phyloP scores from a whole-genome alignment of 2,113 vertebrate genomes.

The Setophaga petechia region DNA sequence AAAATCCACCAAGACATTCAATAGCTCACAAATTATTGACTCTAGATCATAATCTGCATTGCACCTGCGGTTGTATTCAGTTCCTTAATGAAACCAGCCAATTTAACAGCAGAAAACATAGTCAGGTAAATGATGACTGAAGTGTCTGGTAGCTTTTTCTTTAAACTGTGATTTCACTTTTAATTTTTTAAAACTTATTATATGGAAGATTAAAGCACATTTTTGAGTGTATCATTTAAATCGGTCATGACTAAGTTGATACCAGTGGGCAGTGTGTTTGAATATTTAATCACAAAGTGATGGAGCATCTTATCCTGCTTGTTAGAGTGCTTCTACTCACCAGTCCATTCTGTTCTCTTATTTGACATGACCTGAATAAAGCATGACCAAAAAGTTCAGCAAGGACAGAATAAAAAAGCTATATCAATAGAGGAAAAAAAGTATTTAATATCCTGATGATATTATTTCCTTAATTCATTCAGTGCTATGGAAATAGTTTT shows the following conservation, averaged over 20 bases:
- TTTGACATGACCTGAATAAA: constrained; percentile 60
- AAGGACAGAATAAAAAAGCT: neutral
- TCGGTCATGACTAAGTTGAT: constrained; percentile 61
- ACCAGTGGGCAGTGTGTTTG: constrained; percentile 54
- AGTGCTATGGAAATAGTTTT: neutral
- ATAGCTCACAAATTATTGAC: neutral
- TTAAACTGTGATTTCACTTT: constrained; percentile 61
- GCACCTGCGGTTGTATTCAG: neutral
- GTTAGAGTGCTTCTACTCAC: constrained; percentile 44
- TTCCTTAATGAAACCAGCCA: neutral
- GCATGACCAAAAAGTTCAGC: constrained; percentile 36
- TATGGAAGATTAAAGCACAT: constrained; percentile 64
- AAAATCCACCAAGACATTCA: neutral
- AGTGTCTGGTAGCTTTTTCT: constrained; percentile 16
- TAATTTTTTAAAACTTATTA: constrained; percentile 67
- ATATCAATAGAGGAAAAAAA: neutral
- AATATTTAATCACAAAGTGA: constrained; percentile 70
- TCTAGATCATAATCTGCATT: neutral
- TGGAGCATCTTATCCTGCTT: constrained; percentile 44
- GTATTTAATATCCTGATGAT: neutral
- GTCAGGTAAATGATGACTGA: neutral
- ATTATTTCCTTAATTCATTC: neutral
- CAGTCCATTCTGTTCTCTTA: neutral
- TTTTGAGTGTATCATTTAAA: constrained; percentile 69
- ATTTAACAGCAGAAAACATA: neutral